A percentile compares a stretch with the other conserved stretches of the same genome.
phyloP scores from a whole-genome alignment of 2,888 invertebrate species.

The Synergus gifuensis region DNA sequence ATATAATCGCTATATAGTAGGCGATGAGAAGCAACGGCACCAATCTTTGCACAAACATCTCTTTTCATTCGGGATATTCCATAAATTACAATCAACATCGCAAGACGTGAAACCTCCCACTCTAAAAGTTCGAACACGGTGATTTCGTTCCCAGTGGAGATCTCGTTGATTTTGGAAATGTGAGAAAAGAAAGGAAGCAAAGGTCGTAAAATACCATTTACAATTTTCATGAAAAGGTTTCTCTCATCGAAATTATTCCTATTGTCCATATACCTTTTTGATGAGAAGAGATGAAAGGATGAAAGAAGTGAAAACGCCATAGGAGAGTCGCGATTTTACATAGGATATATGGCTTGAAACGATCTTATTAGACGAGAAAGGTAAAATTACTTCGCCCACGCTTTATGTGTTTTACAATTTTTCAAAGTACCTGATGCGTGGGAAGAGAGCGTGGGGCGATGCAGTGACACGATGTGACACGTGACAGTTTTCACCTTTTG shows the following conservation, averaged over 20 bases:
- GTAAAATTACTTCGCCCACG: neutral
- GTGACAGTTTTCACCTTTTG: slow-evolving; percentile 5
- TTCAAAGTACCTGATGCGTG: neutral
- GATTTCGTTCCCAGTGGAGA: too few relatives aligned
- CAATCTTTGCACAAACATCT: neutral
- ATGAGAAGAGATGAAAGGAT: neutral
- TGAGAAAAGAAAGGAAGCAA: too few relatives aligned
- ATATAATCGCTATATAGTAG: neutral
- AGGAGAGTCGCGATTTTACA: neutral
- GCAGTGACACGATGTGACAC: neutral
- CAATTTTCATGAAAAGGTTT: neutral
- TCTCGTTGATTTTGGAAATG: neutral
- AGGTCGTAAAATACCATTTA: neutral
- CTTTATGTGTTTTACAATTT: neutral
- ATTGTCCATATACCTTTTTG: neutral
- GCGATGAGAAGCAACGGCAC: neutral
- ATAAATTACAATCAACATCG: too few relatives aligned
- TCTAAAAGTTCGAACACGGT: too few relatives aligned
- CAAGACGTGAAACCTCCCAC: too few relatives aligned
- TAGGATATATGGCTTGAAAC: neutral
- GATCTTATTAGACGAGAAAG: neutral
- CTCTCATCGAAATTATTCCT: neutral
- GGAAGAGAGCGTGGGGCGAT: neutral
- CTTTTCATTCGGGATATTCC: neutral
- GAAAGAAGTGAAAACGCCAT: neutral